A percentile compares a stretch with the other conserved stretches of the same genome.
Conservation (phyloP, 1,140 invertebrate species). For the Manduca sexta region DNA sequence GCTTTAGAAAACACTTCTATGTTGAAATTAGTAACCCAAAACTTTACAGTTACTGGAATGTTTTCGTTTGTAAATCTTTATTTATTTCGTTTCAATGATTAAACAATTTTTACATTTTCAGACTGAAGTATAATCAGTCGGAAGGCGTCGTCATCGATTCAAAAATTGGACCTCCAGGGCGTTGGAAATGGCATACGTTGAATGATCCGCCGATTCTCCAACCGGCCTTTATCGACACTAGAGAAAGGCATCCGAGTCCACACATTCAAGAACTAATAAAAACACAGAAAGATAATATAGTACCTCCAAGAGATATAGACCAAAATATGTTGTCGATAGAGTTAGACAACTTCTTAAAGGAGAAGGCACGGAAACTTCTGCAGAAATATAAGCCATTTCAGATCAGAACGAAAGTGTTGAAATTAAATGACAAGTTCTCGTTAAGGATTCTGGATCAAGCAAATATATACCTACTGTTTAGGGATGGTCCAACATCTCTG, state of each 20-base stretch:
- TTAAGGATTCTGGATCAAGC: slow-evolving; percentile 36
- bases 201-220: slow-evolving; percentile 42
- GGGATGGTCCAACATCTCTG: slow-evolving; percentile 20
- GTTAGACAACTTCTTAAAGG: slow-evolving; percentile 33
- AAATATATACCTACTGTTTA: slow-evolving; percentile 33
- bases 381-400: slow-evolving; percentile 35
- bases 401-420: slow-evolving; percentile 37
- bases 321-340: slow-evolving; percentile 33
- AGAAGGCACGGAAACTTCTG: slow-evolving; percentile 25
- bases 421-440: slow-evolving; percentile 41
- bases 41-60: too few relatives aligned
- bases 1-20: too few relatives aligned
- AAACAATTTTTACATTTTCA: slow-evolving; percentile 13
- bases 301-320: not conserved
- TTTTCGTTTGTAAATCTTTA: too few relatives aligned
- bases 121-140: slow-evolving; percentile 46
- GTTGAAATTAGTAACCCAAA: too few relatives aligned
- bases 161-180: slow-evolving; percentile 24
- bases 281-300: not conserved
- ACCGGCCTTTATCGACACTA: slow-evolving; percentile 18
- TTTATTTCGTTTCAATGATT: not conserved
- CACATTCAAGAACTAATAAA: not conserved
- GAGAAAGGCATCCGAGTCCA: not conserved
- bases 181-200: slow-evolving; percentile 47
- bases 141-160: slow-evolving; percentile 38